These are phyloP conservation scores for Epistrophella euchroma DNA, from an alignment of 2,888 invertebrate genomes.

Conservation along the genomic window DNA sequence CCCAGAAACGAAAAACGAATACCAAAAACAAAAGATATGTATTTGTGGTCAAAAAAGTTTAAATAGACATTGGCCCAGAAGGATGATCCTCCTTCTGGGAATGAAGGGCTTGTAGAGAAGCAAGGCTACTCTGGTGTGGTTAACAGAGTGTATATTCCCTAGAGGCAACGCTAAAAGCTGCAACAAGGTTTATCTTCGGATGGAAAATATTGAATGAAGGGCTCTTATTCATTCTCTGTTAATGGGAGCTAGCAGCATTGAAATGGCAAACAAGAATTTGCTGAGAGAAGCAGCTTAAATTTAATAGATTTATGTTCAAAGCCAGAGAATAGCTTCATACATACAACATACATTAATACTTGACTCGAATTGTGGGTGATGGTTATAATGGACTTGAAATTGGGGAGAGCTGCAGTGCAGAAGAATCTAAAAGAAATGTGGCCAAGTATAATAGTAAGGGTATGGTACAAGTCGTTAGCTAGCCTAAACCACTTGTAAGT, in stretches of 20 bases:
- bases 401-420: neutral
- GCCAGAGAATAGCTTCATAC: neutral
- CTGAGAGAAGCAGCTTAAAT: slow-evolving; percentile 28
- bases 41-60: neutral
- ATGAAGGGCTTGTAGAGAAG: neutral
- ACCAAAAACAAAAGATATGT: slow-evolving; percentile 3
- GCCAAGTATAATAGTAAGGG: neutral
- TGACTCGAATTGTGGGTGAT: neutral
- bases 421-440: slow-evolving; percentile 6
- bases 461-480: neutral
- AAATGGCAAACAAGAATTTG: slow-evolving; percentile 33
- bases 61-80: slow-evolving; percentile 16
- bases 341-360: neutral
- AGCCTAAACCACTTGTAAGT: neutral
- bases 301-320: slow-evolving; percentile 53
- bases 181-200: slow-evolving; percentile 51
- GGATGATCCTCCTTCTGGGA: slow-evolving; percentile 22
- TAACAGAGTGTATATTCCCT: slow-evolving; percentile 32
- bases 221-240: slow-evolving; percentile 2
- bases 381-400: slow-evolving; percentile 16
- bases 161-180: slow-evolving; percentile 39
- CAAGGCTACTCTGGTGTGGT: slow-evolving; percentile 44
- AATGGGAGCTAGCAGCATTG: slow-evolving; percentile 13
- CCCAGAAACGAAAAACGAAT: neutral
- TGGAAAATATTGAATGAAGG: slow-evolving; percentile 58